A percentile compares a stretch with the other conserved stretches of the same genome.
These are phyloP conservation scores for Notothenia rossii DNA, from an alignment of 2,113 vertebrate species.

Conservation along the genomic window DNA sequence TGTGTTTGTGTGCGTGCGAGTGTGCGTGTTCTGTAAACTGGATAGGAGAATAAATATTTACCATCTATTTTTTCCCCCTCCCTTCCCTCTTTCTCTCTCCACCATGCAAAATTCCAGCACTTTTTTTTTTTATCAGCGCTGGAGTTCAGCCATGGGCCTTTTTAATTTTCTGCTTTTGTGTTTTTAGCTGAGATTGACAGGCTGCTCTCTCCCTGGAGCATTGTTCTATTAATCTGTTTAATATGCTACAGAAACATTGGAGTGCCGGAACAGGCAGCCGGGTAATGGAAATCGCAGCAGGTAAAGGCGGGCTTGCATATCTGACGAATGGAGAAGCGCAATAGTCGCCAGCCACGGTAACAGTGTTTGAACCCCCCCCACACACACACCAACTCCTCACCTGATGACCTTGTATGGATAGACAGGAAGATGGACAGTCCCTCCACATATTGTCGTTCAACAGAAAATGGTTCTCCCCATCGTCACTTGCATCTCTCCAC, in stretches of 20 bases:
- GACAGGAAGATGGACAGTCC: slow-evolving; percentile 69
- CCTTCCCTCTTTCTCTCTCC: slow-evolving; percentile 21
- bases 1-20: slow-evolving; percentile 72
- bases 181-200: slow-evolving; percentile 85
- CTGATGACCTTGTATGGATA: slow-evolving; percentile 73
- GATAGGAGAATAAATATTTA: slow-evolving; percentile 86
- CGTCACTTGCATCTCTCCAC: not conserved
- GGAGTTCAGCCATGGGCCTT: slow-evolving; percentile 88
- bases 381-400: slow-evolving; percentile 20
- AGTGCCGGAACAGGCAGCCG: slow-evolving; percentile 81
- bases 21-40: slow-evolving; percentile 76
- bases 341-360: slow-evolving; percentile 44
- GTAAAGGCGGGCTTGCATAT: slow-evolving; percentile 79
- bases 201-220: slow-evolving; percentile 86
- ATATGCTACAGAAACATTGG: slow-evolving; percentile 87
- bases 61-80: slow-evolving; percentile 74
- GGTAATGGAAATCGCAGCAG: slow-evolving; percentile 86
- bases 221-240: slow-evolving; percentile 91
- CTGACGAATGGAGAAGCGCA: slow-evolving; percentile 71
- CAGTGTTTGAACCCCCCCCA: slow-evolving; percentile 27
- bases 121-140: slow-evolving; percentile 82
- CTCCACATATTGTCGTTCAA: slow-evolving; percentile 7
- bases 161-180: slow-evolving; percentile 91
- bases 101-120: slow-evolving; percentile 75
- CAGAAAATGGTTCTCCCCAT: slow-evolving; percentile 9